Evolutionary conservation across 2,888 invertebrate species (phyloP).

Genomic region (Heteropelma amictum): DNA sequence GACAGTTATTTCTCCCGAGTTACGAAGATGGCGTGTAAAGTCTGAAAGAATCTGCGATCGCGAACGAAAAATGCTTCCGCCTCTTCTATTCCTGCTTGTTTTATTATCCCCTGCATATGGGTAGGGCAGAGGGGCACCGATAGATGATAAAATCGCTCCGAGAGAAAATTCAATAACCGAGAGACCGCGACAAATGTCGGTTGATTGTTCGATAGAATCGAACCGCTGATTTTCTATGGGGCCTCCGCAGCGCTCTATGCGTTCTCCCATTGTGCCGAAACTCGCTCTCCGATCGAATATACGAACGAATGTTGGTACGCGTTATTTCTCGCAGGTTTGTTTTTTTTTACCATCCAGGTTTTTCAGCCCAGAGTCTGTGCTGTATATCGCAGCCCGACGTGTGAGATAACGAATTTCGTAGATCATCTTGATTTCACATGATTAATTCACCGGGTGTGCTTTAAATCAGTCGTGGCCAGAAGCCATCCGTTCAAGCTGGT

Average conservation of each 20-base stretch:
- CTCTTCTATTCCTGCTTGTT: neutral
- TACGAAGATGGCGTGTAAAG: too few relatives aligned
- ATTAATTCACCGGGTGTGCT: neutral
- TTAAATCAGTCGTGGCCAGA: neutral
- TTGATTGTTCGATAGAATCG: slow-evolving; percentile 47
- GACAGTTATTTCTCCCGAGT: too few relatives aligned
- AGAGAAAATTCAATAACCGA: slow-evolving; percentile 12
- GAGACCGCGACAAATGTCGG: slow-evolving; percentile 44
- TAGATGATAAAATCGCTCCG: slow-evolving; percentile 40
- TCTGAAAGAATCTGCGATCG: too few relatives aligned
- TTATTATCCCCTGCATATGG: neutral
- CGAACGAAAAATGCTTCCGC: too few relatives aligned
- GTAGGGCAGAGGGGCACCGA: slow-evolving; percentile 7
- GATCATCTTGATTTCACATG: slow-evolving; percentile 28
- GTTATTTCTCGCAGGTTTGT: slow-evolving; percentile 5
- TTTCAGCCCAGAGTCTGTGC: slow-evolving; percentile 18
- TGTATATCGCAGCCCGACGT: slow-evolving; percentile 9
- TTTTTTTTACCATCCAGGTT: neutral
- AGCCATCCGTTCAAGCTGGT: slow-evolving; percentile 37
- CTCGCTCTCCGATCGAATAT: neutral
- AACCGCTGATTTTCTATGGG: slow-evolving; percentile 59
- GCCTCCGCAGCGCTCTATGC: neutral
- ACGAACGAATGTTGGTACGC: slow-evolving; percentile 14
- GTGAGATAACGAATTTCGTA: slow-evolving; percentile 27
- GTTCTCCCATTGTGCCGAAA: slow-evolving; percentile 37